Conservation (phyloP, 37 sponge, comb jelly and placozoan species). For the Hormiphora californensis region DNA sequence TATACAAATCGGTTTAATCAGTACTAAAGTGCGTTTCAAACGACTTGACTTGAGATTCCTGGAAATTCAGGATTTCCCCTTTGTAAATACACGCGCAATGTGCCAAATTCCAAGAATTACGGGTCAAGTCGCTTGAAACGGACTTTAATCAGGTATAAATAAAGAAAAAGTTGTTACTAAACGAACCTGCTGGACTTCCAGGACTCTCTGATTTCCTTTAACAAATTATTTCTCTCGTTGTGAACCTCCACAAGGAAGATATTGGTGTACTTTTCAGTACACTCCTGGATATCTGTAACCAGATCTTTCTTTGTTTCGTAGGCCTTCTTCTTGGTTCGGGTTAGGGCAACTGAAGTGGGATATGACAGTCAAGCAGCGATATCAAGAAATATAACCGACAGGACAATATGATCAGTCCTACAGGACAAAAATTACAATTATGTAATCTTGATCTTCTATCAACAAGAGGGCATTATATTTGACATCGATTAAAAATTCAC, state of each 20-base stretch:
- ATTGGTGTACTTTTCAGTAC: constrained; percentile 70
- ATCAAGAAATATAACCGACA: background rate
- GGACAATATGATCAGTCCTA: background rate
- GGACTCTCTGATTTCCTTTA: constrained; percentile 75
- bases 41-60: too few relatives aligned
- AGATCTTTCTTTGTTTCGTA: constrained; percentile 30
- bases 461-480: background rate
- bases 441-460: background rate
- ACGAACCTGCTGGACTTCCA: constrained; percentile 69
- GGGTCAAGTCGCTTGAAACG: too few relatives aligned
- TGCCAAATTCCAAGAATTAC: too few relatives aligned
- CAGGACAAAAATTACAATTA: background rate
- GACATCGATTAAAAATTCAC: background rate
- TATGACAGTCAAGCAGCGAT: background rate
- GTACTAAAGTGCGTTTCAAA: too few relatives aligned
- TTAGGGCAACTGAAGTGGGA: constrained; percentile 5
- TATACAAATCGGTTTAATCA: too few relatives aligned
- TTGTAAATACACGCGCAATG: too few relatives aligned
- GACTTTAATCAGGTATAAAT: too few relatives aligned
- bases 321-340: constrained; percentile 5
- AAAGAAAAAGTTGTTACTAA: too few relatives aligned
- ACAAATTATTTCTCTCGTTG: constrained; percentile 82
- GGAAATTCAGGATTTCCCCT: too few relatives aligned
- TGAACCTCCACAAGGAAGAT: constrained; percentile 76
- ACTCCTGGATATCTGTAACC: constrained; percentile 64